Percentiles rank a stretch among this genome's conserved stretches.
phyloP scores from a whole-genome alignment of 2,797 vertebrate genomes.

The Danio kyathit region DNA sequence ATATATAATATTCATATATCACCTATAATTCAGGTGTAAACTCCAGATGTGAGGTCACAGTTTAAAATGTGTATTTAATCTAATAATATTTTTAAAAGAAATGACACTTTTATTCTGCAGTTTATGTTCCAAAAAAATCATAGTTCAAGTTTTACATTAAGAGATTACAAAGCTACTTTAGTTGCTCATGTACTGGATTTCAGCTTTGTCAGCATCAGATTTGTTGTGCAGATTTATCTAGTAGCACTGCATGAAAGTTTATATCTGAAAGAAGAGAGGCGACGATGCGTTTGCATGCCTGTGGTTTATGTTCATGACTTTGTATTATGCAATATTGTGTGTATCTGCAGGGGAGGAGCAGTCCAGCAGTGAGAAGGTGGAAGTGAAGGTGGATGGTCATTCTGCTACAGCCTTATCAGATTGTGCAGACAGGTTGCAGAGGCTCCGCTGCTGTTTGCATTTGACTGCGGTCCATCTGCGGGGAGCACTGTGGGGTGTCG shows the following conservation, averaged over 20 bases:
- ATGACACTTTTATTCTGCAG: too few relatives aligned
- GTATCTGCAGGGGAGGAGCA: constrained; percentile 47
- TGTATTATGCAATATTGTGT: constrained; percentile 21
- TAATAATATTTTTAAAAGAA: too few relatives aligned
- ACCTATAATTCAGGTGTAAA: too few relatives aligned
- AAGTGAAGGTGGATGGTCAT: constrained; percentile 48
- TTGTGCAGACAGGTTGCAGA: constrained; percentile 70
- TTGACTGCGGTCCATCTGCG: constrained; percentile 83
- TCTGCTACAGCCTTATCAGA: constrained; percentile 25
- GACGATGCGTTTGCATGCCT: background rate
- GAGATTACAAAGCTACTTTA: background rate
- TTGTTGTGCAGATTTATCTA: background rate
- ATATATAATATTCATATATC: too few relatives aligned
- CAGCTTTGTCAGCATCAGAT: background rate
- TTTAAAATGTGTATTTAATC: too few relatives aligned
- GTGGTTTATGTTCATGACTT: background rate
- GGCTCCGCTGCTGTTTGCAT: constrained; percentile 80
- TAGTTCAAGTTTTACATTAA: background rate
- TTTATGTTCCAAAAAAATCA: too few relatives aligned
- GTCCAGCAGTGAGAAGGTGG: constrained; percentile 49
- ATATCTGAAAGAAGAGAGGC: background rate
- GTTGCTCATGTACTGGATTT: background rate
- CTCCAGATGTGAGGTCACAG: too few relatives aligned
- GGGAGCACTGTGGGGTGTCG: constrained; percentile 90
- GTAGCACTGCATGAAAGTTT: background rate